Base-by-base conservation (phyloP, 2,888 invertebrate genomes). In the Pterostichus madidus region DNA sequence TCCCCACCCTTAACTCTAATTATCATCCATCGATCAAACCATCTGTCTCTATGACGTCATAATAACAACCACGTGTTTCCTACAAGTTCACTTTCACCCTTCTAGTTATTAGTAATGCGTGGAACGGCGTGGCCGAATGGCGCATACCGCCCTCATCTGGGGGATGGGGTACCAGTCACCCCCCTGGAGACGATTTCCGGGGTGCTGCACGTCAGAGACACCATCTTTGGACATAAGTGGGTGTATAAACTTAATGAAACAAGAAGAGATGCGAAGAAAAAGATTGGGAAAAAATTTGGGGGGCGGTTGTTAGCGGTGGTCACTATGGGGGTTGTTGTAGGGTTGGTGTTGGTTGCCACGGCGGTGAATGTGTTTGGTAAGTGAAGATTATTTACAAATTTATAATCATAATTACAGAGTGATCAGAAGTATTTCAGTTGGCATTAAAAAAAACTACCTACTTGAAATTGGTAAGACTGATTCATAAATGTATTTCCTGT, bases 191-290 rank as follows among this genome's bases (percentile, higher is more conserved):
- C 81, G 5, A 81, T 81, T 10, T 81, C 81, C 10, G 81, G 81
- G n/a, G 81, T 75, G 13, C 49, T 81, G 46, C 81, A 81, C 10
- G 75, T 81, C 8, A 39, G 75, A 10, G 73, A 59, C 13, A 89
- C 89, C 78, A 85, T 90, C 49, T 89, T 90, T 84, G 89, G 90
- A 3, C 88, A 89, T 53, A 86, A 86, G 84, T 90, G 89, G 89
- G 88, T 90, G n/a, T 83, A 90, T 83, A 88, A 88, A 84, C 87
- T 90, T 39, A 90, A 90, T 85, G 89, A 90, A 83, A 84, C 75
- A n/a, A 84, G 84, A 11, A 85, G 84, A 13, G 81, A 84, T 49
- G 80, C 83, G 2, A 17, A 15, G 17, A 11, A 11, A 11, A 31
- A 71, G n/a, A 15, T 59, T 1, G 44, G 44, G 17, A 11, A 32